A percentile compares a stretch with the other conserved stretches of the same genome.
Conservation (phyloP, 2,797 vertebrate species). For the Numenius phaeopus region DNA sequence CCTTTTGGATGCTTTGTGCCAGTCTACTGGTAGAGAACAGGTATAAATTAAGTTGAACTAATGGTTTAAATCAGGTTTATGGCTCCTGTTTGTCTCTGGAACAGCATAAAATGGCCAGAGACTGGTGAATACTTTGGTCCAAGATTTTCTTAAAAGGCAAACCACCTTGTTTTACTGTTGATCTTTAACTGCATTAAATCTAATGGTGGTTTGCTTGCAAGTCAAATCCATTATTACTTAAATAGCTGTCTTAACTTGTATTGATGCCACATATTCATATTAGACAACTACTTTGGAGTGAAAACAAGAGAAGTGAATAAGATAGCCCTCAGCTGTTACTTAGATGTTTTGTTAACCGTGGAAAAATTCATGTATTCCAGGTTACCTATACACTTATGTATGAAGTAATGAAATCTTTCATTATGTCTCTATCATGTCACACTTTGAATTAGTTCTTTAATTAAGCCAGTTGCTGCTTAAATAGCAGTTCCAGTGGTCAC, state of each 20-base stretch:
- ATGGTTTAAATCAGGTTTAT: background rate
- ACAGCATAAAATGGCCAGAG: background rate
- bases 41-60: background rate
- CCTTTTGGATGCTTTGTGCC: background rate
- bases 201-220: background rate
- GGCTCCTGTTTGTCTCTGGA: background rate
- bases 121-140: background rate
- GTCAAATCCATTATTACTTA: background rate
- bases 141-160: background rate
- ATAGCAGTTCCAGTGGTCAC: background rate
- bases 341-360: background rate
- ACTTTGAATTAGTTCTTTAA: background rate
- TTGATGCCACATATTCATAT: background rate
- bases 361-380: background rate
- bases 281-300: background rate
- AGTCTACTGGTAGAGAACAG: background rate
- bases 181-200: background rate
- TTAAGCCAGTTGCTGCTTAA: background rate
- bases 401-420: background rate
- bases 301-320: background rate
- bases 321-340: background rate
- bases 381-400: background rate
- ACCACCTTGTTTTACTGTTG: background rate
- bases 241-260: background rate
- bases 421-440: background rate